phyloP scores from a whole-genome alignment of 2,888 invertebrate species.

The Fabriciana adippe region DNA sequence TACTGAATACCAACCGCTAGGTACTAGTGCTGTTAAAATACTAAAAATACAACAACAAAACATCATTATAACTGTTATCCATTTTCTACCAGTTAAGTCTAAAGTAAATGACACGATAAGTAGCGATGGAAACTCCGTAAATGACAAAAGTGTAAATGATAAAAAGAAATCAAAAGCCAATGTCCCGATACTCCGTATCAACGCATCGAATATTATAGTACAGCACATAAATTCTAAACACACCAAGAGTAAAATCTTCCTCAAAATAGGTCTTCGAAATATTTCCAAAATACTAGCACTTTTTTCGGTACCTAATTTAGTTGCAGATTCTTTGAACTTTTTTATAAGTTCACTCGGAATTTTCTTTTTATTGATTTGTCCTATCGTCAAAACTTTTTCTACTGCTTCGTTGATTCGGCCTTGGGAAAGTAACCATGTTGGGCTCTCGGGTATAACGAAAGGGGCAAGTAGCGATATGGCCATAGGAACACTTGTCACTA shows the following conservation, averaged over 20 bases:
- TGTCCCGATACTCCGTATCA: conserved; percentile 60
- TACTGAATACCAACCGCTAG: conserved; percentile 55
- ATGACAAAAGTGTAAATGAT: conserved; percentile 62
- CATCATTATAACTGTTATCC: conserved; percentile 47
- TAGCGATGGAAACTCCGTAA: conserved; percentile 66
- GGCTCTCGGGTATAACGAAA: conserved; percentile 63
- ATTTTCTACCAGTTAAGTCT: conserved; percentile 61
- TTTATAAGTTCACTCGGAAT: conserved; percentile 52
- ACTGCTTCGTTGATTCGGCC: conserved; percentile 60
- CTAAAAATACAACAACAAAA: conserved; percentile 48
- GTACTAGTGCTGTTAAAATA: conserved; percentile 54
- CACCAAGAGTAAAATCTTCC: conserved; percentile 53
- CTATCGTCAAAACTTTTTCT: conserved; percentile 53
- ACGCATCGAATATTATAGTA: conserved; percentile 57
- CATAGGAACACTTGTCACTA: conserved; percentile 62
- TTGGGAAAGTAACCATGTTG: conserved; percentile 64
- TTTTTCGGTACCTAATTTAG: conserved; percentile 39
- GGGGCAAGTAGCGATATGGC: conserved; percentile 53
- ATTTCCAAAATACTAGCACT: conserved; percentile 50
- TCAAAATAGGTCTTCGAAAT: conserved; percentile 52
- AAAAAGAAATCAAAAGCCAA: conserved; percentile 63
- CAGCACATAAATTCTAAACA: conserved; percentile 56
- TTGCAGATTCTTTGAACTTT: conserved; percentile 49
- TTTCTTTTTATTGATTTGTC: conserved; percentile 55
- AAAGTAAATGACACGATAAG: conserved; percentile 56